Evolutionary conservation across 2,888 invertebrate genomes (phyloP).

Genomic region (Drosophila tripunctata): DNA sequence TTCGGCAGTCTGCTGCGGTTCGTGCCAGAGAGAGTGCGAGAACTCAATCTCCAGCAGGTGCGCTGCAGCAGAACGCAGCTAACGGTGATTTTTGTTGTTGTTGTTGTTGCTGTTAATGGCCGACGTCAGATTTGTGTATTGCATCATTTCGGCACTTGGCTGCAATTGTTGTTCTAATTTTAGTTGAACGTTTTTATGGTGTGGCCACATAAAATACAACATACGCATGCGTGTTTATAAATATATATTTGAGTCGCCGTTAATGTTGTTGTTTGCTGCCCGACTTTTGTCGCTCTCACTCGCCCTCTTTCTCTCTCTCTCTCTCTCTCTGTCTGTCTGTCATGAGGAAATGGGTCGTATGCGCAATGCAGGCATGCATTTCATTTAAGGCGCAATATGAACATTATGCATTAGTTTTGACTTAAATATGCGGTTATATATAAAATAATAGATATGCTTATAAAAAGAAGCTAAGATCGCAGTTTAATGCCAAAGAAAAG

Average conservation of each 20-base stretch:
- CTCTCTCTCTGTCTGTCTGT: not conserved
- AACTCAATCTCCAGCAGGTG: constrained; percentile 15
- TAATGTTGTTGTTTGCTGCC: not conserved
- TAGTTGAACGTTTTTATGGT: constrained; percentile 46
- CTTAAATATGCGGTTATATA: no score
- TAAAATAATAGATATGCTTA: no score
- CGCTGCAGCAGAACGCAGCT: constrained; percentile 14
- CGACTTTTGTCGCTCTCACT: constrained; percentile 2
- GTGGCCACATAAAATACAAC: constrained; percentile 22
- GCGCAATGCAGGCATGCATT: constrained; percentile 45
- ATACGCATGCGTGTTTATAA: constrained; percentile 33
- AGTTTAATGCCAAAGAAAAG: no score
- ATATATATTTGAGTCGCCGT: constrained; percentile 26
- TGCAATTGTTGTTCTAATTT: constrained; percentile 57
- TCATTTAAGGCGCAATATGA: no score
- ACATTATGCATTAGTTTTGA: no score
- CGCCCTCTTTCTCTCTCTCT: not conserved
- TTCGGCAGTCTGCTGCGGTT: no score
- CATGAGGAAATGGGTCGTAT: constrained; percentile 71
- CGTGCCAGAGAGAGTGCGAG: constrained; percentile 5
- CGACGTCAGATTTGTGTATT: constrained; percentile 45
- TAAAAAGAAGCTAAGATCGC: no score
- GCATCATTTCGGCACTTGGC: constrained; percentile 16
- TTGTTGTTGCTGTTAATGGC: no score
- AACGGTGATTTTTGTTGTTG: constrained; percentile 70